These are phyloP conservation scores for Hydrozoanthus gracilis DNA, from an alignment of 92 coral and sea anemone species.

Conservation along the genomic window DNA sequence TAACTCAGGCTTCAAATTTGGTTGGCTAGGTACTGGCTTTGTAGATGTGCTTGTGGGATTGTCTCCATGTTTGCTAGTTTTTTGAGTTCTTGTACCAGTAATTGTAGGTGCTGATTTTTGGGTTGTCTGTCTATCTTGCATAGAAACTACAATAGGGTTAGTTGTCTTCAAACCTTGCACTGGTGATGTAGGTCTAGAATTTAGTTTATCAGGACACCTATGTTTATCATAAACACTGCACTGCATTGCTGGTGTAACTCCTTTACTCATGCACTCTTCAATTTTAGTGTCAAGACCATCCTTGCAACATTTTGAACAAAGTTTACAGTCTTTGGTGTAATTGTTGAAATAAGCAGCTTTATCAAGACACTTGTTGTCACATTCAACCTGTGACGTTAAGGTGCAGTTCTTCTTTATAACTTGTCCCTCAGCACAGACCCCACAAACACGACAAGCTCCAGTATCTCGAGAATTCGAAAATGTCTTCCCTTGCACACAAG, in stretches of 20 bases:
- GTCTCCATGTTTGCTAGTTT: no score
- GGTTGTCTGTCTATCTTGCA: no score
- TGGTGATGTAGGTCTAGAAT: not conserved
- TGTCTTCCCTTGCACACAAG: conserved; percentile 56
- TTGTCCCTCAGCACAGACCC: conserved; percentile 62
- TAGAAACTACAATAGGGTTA: no score
- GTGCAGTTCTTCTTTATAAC: conserved; percentile 55
- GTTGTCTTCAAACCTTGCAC: not conserved
- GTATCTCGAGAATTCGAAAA: conserved; percentile 54
- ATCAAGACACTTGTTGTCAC: conserved; percentile 54
- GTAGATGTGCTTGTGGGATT: no score
- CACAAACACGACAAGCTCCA: conserved; percentile 63
- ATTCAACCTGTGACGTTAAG: conserved; percentile 52
- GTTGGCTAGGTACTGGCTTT: no score
- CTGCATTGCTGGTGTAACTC: not conserved
- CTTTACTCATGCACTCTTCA: not conserved
- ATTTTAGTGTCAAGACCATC: not conserved
- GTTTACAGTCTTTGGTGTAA: conserved; percentile 61
- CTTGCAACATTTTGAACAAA: conserved; percentile 11
- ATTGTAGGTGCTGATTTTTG: no score
- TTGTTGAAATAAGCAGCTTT: conserved; percentile 56
- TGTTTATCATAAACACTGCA: not conserved
- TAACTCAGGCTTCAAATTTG: no score
- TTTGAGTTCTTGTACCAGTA: no score
- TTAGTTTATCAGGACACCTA: conserved; percentile 9